Percentiles rank a stretch among this genome's conserved stretches.
Conservation (phyloP, 2,113 vertebrate species). For the Egretta garzetta region DNA sequence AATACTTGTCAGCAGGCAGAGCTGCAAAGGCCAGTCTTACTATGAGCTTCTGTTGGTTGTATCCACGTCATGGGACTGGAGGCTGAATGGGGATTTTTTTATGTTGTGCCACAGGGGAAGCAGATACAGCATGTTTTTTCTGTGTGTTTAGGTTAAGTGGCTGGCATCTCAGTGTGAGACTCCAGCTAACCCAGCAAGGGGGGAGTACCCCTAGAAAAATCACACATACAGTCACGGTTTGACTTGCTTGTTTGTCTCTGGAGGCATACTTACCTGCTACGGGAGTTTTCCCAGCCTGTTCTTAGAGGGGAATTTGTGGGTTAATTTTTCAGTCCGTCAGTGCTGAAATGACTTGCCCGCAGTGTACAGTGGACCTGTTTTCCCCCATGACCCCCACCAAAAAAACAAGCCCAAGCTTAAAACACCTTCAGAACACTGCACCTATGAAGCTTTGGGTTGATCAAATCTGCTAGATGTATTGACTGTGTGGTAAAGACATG, state of each 20-base stretch:
- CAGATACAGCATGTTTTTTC: background rate
- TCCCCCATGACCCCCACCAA: fast-evolving
- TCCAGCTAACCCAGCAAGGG: background rate
- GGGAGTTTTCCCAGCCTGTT: background rate
- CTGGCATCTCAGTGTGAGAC: background rate
- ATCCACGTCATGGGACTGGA: background rate
- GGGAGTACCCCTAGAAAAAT: background rate
- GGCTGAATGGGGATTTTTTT: background rate
- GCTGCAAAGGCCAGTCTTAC: background rate
- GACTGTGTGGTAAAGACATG: background rate
- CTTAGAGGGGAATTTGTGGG: background rate
- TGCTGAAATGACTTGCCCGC: background rate
- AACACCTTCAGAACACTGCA: background rate
- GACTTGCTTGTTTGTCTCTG: background rate
- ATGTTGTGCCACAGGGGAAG: background rate
- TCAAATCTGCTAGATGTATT: background rate
- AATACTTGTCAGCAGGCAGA: background rate
- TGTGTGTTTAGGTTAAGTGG: background rate
- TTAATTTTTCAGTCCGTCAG: background rate
- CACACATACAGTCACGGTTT: background rate
- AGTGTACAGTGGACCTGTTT: background rate
- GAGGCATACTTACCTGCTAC: background rate
- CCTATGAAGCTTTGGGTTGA: background rate
- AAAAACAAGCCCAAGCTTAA: background rate
- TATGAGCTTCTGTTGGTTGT: background rate